phyloP scores from a whole-genome alignment of 2,797 vertebrate species.

The Ceyx erithaca region DNA sequence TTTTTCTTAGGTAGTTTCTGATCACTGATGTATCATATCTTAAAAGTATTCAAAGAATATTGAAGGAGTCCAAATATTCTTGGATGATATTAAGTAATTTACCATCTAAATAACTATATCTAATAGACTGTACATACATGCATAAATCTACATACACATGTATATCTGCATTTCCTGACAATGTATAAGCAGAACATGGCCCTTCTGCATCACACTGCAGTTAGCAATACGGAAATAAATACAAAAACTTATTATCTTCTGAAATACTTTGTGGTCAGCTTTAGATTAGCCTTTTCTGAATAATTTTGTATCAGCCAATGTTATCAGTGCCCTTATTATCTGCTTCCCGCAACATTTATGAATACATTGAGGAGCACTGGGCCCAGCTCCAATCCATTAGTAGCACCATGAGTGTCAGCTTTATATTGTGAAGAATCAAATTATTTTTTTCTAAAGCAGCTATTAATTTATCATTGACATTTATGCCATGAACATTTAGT shows the following conservation, averaged over 20 bases:
- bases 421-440: background rate
- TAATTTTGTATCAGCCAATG: background rate
- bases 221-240: background rate
- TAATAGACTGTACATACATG: background rate
- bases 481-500: background rate
- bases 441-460: background rate
- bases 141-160: fast-evolving
- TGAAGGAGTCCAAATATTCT: background rate
- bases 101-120: background rate
- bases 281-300: background rate
- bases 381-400: background rate
- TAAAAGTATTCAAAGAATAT: background rate
- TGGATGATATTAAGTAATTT: background rate
- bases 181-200: background rate
- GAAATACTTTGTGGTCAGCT: background rate
- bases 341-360: background rate
- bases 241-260: background rate
- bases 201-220: background rate
- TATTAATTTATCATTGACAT: background rate
- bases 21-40: background rate
- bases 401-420: background rate
- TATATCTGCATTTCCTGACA: background rate
- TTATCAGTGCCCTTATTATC: background rate
- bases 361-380: background rate
- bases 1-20: background rate